Conservation (phyloP, 2,888 invertebrate genomes). For the Eupithecia centaureata region DNA sequence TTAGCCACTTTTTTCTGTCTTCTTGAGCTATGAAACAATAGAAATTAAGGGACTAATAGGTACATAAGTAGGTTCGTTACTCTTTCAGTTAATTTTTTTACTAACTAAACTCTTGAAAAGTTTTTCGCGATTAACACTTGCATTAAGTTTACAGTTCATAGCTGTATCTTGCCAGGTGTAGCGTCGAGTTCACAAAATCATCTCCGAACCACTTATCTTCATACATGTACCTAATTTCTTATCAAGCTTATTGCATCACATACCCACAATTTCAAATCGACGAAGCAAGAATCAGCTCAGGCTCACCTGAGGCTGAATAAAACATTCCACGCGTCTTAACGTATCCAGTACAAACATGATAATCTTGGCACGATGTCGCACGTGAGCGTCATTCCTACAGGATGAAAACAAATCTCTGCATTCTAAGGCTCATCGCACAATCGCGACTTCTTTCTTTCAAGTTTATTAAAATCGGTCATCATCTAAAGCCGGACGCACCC, state of each 20-base stretch:
- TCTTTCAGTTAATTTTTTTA: no score
- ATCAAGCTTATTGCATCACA: neutral
- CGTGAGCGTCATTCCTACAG: slow-evolving; percentile 46
- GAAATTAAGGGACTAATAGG: no score
- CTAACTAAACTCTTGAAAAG: no score
- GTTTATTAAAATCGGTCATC: neutral
- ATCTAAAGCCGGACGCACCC: neutral
- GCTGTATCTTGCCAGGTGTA: neutral
- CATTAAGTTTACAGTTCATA: neutral
- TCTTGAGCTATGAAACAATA: no score
- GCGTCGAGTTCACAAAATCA: neutral
- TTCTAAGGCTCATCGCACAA: slow-evolving; percentile 27
- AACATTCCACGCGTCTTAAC: slow-evolving; percentile 41
- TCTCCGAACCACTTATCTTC: neutral
- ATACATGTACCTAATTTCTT: neutral
- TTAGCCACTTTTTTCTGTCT: no score
- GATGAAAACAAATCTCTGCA: slow-evolving; percentile 52
- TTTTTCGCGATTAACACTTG: no score
- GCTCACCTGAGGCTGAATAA: slow-evolving; percentile 49
- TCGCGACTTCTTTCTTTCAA: slow-evolving; percentile 9
- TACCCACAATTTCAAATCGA: slow-evolving; percentile 15
- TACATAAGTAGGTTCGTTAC: no score
- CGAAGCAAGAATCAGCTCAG: slow-evolving; percentile 44
- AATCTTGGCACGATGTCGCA: slow-evolving; percentile 48
- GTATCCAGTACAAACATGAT: slow-evolving; percentile 53